These are phyloP conservation scores for Polydrusus cervinus DNA, from an alignment of 2,888 invertebrate species.

Conservation along the genomic window DNA sequence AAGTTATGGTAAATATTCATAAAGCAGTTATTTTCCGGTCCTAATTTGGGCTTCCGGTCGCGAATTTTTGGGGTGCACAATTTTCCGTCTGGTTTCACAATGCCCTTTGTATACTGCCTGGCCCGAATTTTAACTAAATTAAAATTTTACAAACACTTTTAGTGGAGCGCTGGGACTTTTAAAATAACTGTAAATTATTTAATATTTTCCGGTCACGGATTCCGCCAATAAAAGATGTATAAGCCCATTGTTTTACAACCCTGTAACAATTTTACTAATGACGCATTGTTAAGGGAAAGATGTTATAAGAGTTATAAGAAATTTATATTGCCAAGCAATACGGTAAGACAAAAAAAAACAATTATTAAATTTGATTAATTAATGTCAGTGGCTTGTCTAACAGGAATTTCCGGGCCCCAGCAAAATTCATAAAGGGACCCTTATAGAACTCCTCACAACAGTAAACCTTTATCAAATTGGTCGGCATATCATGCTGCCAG, in stretches of 20 bases:
- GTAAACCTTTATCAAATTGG: no score
- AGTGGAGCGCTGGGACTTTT: constrained; percentile 14
- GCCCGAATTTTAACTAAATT: constrained; percentile 21
- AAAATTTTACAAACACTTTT: constrained; percentile 16
- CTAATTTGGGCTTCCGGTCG: constrained; percentile 21
- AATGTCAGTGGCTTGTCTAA: no score
- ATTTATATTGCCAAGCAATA: no score
- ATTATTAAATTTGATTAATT: no score
- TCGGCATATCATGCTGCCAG: no score
- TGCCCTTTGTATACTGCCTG: constrained; percentile 19
- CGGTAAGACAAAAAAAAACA: no score
- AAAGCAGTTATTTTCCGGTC: constrained; percentile 27
- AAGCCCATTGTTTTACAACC: background rate
- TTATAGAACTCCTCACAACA: no score
- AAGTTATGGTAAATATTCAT: constrained; percentile 34
- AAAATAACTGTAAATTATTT: constrained; percentile 10
- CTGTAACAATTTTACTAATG: background rate
- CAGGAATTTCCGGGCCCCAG: no score
- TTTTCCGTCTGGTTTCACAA: constrained; percentile 24
- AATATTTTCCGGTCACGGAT: constrained; percentile 15
- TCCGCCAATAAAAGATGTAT: constrained; percentile 1
- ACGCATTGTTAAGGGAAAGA: background rate
- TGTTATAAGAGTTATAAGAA: no score
- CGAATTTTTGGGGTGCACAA: constrained; percentile 20
- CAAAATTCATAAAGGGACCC: no score